Evolutionary conservation across 2,888 invertebrate genomes (phyloP), one percentile per base, ranked within the genome.

Genomic region (Drosophila siamana): DNA sequence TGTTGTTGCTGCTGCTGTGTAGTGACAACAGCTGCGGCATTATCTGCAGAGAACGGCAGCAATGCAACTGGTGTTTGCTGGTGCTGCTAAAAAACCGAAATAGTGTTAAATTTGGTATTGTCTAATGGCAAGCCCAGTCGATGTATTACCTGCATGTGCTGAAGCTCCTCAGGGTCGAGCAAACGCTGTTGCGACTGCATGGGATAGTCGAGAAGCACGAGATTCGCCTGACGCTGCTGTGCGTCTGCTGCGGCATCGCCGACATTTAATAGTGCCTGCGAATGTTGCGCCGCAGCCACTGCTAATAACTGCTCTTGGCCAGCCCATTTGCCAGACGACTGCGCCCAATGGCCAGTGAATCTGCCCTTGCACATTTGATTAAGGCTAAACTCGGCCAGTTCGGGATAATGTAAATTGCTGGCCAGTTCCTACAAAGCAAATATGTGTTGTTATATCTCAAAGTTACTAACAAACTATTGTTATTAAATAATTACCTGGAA

Each of bases 131-230:
- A n/a, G 5, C 11, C 11, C 3, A 30, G 13, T 15, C 22, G 6
- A 24, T 33, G 33, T n/a, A 67, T 62, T 74, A 92, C 92, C 89
- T 92, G 92, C 78, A 92, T 71, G 79, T 90, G 90, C 68, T 90
- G 92, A 69, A 91, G 69, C 83, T 92, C 91, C 55, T 90, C 92
- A 62, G 93, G 91, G 79, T 93, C 93, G 16, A 88, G 83, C 50
- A 92, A 90, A 50, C 92, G 91, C 71, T 92, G 92, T 55, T 93
- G 89, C 22, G 84, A 92, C 75, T 93, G 93, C 78, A 93, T 88
- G 57, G 92, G 92, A 74, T 92, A 92, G 61, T 92, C 92, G 19
- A 92, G 82, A 8, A 92, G 84, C 41, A 92, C 78, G 70, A 91
- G 91, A 80, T 91, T 91, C 8, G 89, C 80, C 74, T 91, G 91